Conservation (phyloP, 1,140 invertebrate species). For the Heliconius hermathena region DNA sequence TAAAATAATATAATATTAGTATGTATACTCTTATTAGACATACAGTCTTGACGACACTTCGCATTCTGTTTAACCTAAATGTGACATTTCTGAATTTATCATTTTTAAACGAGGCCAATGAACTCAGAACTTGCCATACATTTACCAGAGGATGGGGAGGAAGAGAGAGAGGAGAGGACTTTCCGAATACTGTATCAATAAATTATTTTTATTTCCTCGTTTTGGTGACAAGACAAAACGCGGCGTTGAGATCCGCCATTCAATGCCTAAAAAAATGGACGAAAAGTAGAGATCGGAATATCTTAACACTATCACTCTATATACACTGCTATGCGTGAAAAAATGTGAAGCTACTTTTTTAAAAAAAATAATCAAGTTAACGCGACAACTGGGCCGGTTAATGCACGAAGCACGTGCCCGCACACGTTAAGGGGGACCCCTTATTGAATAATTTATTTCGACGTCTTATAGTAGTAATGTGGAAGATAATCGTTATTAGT, state of each 20-base stretch:
- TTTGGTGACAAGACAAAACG: too few species aligned
- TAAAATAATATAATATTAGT: neutral
- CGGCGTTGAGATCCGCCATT: conserved; percentile 14
- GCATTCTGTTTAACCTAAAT: conserved; percentile 18
- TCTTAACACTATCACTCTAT: too few species aligned
- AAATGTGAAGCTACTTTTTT: too few species aligned
- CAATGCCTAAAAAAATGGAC: conserved; percentile 24
- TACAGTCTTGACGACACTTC: neutral
- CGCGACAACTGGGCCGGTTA: conserved; percentile 35
- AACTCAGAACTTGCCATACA: neutral
- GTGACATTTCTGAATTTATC: conserved; percentile 30
- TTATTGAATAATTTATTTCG: conserved; percentile 46
- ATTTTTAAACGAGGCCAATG: conserved; percentile 25
- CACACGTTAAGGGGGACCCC: conserved; percentile 30
- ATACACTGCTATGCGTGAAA: too few species aligned
- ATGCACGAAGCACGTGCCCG: conserved; percentile 41
- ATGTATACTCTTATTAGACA: neutral
- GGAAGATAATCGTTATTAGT: conserved; percentile 2
- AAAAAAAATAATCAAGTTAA: conserved; percentile 7
- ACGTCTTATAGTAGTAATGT: conserved; percentile 24
- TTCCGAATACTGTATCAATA: too few species aligned
- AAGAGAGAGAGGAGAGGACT: too few species aligned
- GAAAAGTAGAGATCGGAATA: too few species aligned
- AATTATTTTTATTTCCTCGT: too few species aligned
- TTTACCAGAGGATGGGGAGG: conserved; percentile 27